Evolutionary conservation across 1,140 invertebrate genomes (phyloP).

Genomic region (Linepithema humile): DNA sequence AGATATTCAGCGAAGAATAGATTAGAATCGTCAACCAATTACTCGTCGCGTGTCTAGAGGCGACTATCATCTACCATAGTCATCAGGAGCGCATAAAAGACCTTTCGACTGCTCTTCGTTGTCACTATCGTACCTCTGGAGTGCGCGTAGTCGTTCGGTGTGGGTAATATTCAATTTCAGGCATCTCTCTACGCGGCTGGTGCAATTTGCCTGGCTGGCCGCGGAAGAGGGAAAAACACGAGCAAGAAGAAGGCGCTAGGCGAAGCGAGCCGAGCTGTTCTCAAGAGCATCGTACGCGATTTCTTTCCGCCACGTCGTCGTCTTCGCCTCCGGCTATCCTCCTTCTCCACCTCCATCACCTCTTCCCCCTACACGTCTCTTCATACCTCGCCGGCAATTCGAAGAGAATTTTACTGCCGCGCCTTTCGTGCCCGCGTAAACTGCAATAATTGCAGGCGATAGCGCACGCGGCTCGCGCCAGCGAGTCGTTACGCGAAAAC

Average conservation of each 20-base stretch:
- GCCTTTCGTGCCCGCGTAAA: constrained; percentile 72
- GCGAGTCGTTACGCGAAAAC: constrained; percentile 73
- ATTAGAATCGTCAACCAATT: constrained; percentile 50
- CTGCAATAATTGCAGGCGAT: constrained; percentile 79
- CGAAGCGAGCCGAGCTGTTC: constrained; percentile 47
- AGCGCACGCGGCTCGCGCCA: constrained; percentile 59
- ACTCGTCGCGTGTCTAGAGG: constrained; percentile 45
- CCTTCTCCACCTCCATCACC: neutral
- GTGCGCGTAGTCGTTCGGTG: constrained; percentile 55
- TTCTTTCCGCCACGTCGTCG: constrained; percentile 44
- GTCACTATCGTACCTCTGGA: constrained; percentile 59
- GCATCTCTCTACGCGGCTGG: constrained; percentile 56
- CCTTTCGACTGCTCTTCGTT: constrained; percentile 56
- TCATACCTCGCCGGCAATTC: constrained; percentile 43
- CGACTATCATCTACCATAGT: constrained; percentile 50
- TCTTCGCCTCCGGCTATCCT: constrained; percentile 23
- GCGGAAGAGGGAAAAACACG: constrained; percentile 50
- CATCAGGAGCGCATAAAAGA: constrained; percentile 47
- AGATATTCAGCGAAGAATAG: constrained; percentile 38
- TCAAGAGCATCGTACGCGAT: constrained; percentile 36
- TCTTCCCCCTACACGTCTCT: neutral
- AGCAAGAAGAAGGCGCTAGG: constrained; percentile 34
- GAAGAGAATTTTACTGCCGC: constrained; percentile 52
- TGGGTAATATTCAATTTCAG: constrained; percentile 72
- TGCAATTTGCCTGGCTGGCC: constrained; percentile 65